Evolutionary conservation across 2,888 invertebrate species (phyloP).

Genomic region (Tuta absoluta): DNA sequence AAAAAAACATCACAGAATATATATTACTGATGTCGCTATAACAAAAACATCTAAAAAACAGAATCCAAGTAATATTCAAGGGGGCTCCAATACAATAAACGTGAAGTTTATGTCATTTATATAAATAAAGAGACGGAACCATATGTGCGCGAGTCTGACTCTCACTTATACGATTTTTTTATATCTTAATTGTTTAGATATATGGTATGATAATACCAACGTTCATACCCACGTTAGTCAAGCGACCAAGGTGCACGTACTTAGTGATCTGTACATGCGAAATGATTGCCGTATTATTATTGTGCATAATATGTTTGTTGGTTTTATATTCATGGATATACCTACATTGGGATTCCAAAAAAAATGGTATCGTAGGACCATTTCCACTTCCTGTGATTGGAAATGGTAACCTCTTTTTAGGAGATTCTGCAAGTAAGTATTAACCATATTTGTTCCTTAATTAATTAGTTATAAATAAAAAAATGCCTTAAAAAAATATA

Average conservation of each 20-base stretch:
- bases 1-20: too few relatives aligned
- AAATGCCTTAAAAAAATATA: neutral
- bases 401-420: conserved; percentile 71
- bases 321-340: conserved; percentile 14
- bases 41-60: too few relatives aligned
- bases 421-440: conserved; percentile 60
- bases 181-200: too few relatives aligned
- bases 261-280: neutral
- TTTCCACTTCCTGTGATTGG: conserved; percentile 72
- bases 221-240: neutral
- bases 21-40: too few relatives aligned
- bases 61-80: too few relatives aligned
- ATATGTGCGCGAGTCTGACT: too few relatives aligned
- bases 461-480: conserved; percentile 16
- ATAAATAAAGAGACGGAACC: too few relatives aligned
- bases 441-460: neutral
- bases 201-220: too few relatives aligned
- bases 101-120: too few relatives aligned
- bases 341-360: conserved; percentile 37
- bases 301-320: conserved; percentile 2
- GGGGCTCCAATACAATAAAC: too few relatives aligned
- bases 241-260: neutral
- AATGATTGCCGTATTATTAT: neutral
- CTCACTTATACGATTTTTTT: too few relatives aligned
- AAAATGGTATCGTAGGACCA: conserved; percentile 33